A percentile compares a stretch with the other conserved stretches of the same genome.
Conservation (phyloP, 2,888 invertebrate genomes). For the Orthonevra nobilis region DNA sequence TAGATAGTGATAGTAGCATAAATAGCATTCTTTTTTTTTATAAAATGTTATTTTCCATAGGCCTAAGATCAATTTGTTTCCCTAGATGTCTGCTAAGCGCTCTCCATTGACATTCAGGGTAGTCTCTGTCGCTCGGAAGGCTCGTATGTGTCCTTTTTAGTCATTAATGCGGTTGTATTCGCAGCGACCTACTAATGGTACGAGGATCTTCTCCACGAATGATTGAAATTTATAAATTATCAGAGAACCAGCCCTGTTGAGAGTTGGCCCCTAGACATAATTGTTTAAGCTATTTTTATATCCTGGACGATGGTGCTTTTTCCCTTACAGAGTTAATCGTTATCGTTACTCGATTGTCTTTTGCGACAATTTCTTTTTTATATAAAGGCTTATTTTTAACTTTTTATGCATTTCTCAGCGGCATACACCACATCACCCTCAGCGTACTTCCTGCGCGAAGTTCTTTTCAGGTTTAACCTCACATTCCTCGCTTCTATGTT, state of each 20-base stretch:
- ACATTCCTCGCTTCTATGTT: background rate
- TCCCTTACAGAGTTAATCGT: background rate
- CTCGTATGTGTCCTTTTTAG: background rate
- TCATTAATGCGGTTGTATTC: background rate
- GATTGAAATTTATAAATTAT: background rate
- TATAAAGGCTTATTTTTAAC: conserved; percentile 1
- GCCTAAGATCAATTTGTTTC: background rate
- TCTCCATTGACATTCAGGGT: conserved; percentile 10
- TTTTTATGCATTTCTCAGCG: background rate
- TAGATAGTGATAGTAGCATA: no score
- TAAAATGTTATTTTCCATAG: background rate
- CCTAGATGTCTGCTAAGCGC: background rate
- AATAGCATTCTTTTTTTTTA: background rate
- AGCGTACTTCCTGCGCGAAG: background rate
- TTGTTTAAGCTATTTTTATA: no score
- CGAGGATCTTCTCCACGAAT: background rate
- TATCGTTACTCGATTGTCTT: background rate
- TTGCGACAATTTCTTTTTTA: background rate
- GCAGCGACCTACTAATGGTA: conserved; percentile 1
- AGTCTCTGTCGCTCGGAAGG: conserved; percentile 4
- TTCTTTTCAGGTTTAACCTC: background rate
- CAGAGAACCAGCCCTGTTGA: background rate
- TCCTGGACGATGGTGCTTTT: no score
- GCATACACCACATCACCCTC: background rate
- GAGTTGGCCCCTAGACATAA: background rate